Conservation (phyloP, 2,113 vertebrate genomes). For the Phasianus colchicus region DNA sequence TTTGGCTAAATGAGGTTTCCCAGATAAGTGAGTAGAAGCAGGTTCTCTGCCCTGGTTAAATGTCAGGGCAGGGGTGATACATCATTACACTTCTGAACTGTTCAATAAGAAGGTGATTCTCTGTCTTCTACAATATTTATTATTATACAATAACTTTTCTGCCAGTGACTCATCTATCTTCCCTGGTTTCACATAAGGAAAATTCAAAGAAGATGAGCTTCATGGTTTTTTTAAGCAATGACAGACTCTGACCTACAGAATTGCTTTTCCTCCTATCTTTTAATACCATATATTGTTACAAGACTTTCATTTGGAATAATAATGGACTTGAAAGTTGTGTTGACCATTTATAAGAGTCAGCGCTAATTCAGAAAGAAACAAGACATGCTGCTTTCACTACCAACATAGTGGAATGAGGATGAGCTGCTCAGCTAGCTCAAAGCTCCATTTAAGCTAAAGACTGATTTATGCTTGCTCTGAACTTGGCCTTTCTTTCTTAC, state of each 20-base stretch:
- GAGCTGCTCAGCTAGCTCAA: background rate
- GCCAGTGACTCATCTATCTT: slow-evolving; percentile 10
- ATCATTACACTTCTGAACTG: slow-evolving; percentile 19
- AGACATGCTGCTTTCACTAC: background rate
- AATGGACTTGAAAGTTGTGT: background rate
- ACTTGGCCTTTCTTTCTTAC: slow-evolving; percentile 4
- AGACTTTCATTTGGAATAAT: background rate
- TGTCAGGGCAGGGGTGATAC: background rate
- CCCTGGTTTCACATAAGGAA: background rate
- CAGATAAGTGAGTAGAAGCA: background rate
- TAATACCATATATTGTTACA: background rate
- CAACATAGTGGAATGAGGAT: rapidly evolving
- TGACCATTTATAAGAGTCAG: background rate
- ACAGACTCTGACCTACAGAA: background rate
- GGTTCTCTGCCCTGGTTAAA: background rate
- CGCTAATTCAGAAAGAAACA: background rate
- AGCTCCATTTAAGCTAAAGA: background rate
- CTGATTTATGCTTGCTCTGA: background rate
- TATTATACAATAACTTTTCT: slow-evolving; percentile 17
- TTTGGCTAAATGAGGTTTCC: background rate
- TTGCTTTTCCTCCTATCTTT: background rate
- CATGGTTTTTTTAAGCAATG: background rate
- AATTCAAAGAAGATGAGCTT: background rate
- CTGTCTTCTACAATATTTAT: slow-evolving; percentile 17
- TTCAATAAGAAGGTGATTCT: slow-evolving; percentile 11